These are phyloP conservation scores for Staurois parvus DNA, from an alignment of 2,797 vertebrate genomes.

Conservation along the genomic window DNA sequence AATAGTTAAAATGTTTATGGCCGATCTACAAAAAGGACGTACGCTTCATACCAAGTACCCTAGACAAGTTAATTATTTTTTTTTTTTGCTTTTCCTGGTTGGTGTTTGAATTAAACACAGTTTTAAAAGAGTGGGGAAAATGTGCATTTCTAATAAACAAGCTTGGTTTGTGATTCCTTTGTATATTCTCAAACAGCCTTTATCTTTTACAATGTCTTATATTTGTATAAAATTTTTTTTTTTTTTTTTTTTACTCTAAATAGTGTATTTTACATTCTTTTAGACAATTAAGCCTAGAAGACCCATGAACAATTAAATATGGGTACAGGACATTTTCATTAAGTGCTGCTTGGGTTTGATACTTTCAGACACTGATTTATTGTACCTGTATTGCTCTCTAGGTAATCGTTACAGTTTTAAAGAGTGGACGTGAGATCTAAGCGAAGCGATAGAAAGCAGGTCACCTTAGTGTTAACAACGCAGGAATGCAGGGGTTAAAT, in stretches of 20 bases:
- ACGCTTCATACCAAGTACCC: too few relatives aligned
- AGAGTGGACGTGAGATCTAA: conserved; percentile 35
- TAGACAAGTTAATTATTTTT: too few relatives aligned
- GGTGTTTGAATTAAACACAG: too few relatives aligned
- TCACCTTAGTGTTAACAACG: conserved; percentile 43
- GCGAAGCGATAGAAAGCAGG: conserved; percentile 27
- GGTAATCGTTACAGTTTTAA: conserved; percentile 36
- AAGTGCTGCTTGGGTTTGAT: background rate
- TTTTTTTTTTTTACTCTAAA: background rate
- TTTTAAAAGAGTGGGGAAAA: too few relatives aligned
- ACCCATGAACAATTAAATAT: background rate
- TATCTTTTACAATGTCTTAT: too few relatives aligned
- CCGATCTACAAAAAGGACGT: background rate
- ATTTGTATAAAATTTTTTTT: too few relatives aligned
- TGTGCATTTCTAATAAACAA: too few relatives aligned
- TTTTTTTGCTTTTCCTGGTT: too few relatives aligned
- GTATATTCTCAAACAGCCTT: too few relatives aligned
- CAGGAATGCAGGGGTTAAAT: conserved; percentile 24
- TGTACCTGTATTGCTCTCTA: conserved; percentile 31
- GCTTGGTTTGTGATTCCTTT: too few relatives aligned
- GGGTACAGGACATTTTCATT: background rate
- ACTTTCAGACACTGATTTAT: background rate
- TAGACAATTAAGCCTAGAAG: background rate
- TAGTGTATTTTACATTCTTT: background rate
- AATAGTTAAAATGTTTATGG: background rate